Conservation (phyloP, 2,797 vertebrate species). For the Synanceia verrucosa region DNA sequence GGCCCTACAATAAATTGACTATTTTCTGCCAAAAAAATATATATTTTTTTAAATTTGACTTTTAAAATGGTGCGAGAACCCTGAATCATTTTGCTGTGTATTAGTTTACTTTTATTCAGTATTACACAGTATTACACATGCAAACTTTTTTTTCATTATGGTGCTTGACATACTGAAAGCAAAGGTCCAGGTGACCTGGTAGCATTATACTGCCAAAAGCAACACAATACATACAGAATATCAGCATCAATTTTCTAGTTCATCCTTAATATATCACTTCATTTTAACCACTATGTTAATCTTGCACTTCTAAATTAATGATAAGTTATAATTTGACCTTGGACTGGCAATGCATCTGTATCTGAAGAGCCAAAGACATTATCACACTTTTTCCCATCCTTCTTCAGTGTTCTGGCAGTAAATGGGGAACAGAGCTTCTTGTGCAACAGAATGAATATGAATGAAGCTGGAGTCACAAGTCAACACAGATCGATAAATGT, state of each 20-base stretch:
- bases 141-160: background rate
- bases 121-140: too few relatives aligned
- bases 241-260: background rate
- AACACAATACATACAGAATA: background rate
- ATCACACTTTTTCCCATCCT: background rate
- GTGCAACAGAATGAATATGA: slow-evolving; percentile 29
- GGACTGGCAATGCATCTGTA: background rate
- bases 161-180: background rate
- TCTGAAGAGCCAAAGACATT: background rate
- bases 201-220: background rate
- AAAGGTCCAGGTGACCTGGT: background rate
- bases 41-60: too few relatives aligned
- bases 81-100: too few relatives aligned
- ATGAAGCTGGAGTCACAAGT: slow-evolving; percentile 20
- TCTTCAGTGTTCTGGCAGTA: slow-evolving; percentile 20
- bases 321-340: background rate
- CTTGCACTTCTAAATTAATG: background rate
- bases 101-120: too few relatives aligned
- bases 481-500: slow-evolving; percentile 13
- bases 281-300: background rate
- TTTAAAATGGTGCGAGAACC: too few relatives aligned
- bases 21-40: too few relatives aligned
- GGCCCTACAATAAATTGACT: too few relatives aligned
- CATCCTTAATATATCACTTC: too few relatives aligned
- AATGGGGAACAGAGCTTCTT: slow-evolving; percentile 1